Evolutionary conservation across 2,113 vertebrate genomes (phyloP).

Genomic region (Rallus limicola): DNA sequence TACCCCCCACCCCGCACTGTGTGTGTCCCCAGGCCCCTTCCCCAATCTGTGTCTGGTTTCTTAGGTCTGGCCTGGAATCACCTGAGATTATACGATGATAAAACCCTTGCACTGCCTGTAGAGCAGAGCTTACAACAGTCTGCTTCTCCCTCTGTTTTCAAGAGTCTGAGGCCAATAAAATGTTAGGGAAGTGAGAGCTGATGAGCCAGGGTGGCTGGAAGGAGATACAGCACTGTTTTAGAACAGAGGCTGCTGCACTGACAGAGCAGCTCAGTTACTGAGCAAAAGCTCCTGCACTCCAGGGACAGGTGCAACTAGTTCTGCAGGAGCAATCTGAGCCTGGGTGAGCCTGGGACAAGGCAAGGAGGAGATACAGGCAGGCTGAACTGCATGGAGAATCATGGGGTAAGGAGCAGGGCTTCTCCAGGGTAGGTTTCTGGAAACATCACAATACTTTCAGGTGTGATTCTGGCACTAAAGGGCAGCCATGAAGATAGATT

Average conservation of each 20-base stretch:
- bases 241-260: neutral
- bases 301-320: neutral
- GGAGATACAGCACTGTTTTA: neutral
- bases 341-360: neutral
- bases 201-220: neutral
- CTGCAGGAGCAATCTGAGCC: no score
- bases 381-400: neutral
- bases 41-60: neutral
- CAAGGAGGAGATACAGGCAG: neutral
- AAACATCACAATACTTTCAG: neutral
- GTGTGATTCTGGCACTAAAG: neutral
- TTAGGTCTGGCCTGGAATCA: neutral
- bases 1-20: no score
- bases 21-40: neutral
- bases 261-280: neutral
- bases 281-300: neutral
- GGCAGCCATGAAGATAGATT: neutral
- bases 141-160: neutral
- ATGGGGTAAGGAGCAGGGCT: neutral
- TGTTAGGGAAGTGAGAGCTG: neutral
- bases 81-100: no score
- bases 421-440: neutral
- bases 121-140: no score
- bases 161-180: neutral
- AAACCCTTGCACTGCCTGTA: neutral